Evolutionary conservation across 1,140 invertebrate genomes (phyloP).

Genomic region (Leptopilina boulardi): DNA sequence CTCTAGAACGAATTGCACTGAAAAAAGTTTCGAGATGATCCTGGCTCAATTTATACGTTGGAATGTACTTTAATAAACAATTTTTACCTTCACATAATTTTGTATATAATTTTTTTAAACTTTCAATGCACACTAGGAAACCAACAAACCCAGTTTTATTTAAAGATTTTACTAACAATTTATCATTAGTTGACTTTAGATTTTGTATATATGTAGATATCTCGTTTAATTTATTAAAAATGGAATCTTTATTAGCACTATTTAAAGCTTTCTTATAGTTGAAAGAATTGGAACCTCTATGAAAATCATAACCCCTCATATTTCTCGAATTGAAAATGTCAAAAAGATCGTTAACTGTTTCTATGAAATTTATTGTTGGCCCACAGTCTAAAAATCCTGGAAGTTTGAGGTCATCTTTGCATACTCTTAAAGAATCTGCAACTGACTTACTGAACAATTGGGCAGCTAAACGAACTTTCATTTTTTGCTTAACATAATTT

Average conservation of each 20-base stretch:
- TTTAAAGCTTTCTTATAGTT: conserved; percentile 41
- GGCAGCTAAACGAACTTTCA: conserved; percentile 62
- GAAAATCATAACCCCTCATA: conserved; percentile 37
- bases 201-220: conserved; percentile 34
- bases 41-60: conserved; percentile 50
- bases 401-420: conserved; percentile 47
- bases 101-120: conserved; percentile 35
- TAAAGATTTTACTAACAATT: conserved; percentile 30
- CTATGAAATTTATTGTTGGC: conserved; percentile 54
- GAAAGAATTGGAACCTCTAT: neutral
- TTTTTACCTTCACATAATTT: conserved; percentile 22
- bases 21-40: conserved; percentile 56
- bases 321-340: conserved; percentile 60
- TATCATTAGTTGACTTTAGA: conserved; percentile 16
- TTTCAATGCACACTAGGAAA: conserved; percentile 45
- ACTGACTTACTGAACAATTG: conserved; percentile 59
- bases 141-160: conserved; percentile 50
- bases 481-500: conserved; percentile 59
- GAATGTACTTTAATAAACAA: conserved; percentile 38
- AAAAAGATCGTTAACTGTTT: conserved; percentile 58
- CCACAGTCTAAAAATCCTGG: conserved; percentile 48
- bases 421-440: conserved; percentile 55
- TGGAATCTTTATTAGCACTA: conserved; percentile 14
- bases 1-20: conserved; percentile 44
- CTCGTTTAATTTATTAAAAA: conserved; percentile 31